Evolutionary conservation across 2,888 invertebrate species (phyloP), one percentile per base, ranked within the genome.

Genomic region (Auanema sp.): DNA sequence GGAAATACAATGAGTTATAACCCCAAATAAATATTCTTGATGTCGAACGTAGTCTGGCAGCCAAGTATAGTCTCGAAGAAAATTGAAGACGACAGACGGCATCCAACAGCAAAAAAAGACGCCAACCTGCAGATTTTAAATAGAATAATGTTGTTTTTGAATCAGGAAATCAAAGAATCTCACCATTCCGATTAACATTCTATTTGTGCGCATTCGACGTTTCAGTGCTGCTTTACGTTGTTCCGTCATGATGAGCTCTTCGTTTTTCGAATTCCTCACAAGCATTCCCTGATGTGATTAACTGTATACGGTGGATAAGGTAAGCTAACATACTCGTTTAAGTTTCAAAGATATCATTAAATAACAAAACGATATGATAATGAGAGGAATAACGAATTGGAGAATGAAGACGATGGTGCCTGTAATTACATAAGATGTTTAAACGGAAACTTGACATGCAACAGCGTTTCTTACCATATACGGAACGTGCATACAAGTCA

Each of bases 161-260:
- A 18, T 18, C 53, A 5, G 16, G 43, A 12, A 12, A 43, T 43
- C 12, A 14, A 11, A 43, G 11, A 5, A 10, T n/a, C 4, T 25
- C 23, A 75, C 96, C 96, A 97, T 97, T 1, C 93, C 91, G 65
- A 98, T 94, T 64, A 98, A 87, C 97, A 98, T 98, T 72, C 93
- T 89, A 85, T 97, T 97, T 8, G 96, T 97, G 52, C 93, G 88
- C 60, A 91, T 89, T 83, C 95, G 94, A 62, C 95, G 88, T 79
- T 91, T 91, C 58, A 79, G 57, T 0, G 79, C 75, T 24, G 61
- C 60, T 47, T 73, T 72, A 23, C 80, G 65, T 54, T 79, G 80
- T 18, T 81, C 81, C n/a, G 78, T 73, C 66, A 75, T 66, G 51
- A 72, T 21, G 43, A 62, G 24, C 14, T 57, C 67, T 49, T 60